Base-by-base conservation (phyloP, 2,888 invertebrate genomes). In the Notodonta ziczac region DNA sequence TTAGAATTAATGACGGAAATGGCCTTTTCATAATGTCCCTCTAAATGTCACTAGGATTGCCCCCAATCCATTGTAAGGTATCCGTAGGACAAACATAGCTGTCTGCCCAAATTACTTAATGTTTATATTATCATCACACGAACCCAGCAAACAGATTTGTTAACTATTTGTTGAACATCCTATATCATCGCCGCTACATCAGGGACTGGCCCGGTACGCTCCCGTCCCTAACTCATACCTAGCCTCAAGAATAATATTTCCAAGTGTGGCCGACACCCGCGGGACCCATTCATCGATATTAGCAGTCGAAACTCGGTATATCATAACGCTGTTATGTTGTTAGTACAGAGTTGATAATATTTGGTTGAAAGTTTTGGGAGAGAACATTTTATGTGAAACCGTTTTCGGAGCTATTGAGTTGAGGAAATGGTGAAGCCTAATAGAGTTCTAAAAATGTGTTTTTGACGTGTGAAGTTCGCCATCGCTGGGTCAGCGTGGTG, bases 251-350 rank as follows among this genome's bases (percentile, higher is more conserved):
- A 78, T 80, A 79, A 82, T 77, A 77, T 69, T 70, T 72, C 77
- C 72, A 75, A 75, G 70, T 71, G 72, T 73, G 73, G 66, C 56
- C 24, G 24, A 57, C 54, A 82, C 87, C 83, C 78, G 35, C 42
- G 84, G 82, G 86, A 62, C 74, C 77, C 86, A 86, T 87, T 83
- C 86, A 84, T 88, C 82, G 87, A 87, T 85, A 86, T 75, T 75
- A 75, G 70, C 68, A 72, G 74, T 74, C 75, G 77, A 79, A 83
- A 83, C 83, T 81, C 77, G 69, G 68, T 73, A 74, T 70, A 76
- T 74, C 74, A 72, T 77, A 67, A 71, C 75, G 72, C 70, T 76
- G 75, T 72, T 78, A 71, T 53, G 39, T 60, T 61, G 61, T 60
- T 57, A 55, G 39, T 13, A 39, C 40, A 8, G 24, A 54, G 54